Base-by-base conservation (phyloP, 2,888 invertebrate genomes). In the Tiliacea citrago region DNA sequence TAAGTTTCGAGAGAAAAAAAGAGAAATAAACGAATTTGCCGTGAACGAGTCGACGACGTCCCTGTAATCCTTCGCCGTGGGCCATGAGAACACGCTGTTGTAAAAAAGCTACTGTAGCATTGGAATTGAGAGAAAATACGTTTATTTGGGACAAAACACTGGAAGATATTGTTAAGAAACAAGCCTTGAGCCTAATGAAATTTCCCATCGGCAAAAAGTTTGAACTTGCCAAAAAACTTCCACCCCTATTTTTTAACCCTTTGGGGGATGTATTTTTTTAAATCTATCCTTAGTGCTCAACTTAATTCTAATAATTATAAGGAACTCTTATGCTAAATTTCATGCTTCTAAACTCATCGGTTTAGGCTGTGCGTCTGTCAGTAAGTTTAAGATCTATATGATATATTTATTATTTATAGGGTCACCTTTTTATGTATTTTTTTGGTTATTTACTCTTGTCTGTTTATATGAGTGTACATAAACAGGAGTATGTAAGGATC, bases 1-100 rank as follows among this genome's bases (percentile, higher is more conserved):
- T 93, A 92, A 90, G 91, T 91, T 90, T 85, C 73, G 75, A 89
- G 84, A 85, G 82, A 91, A 90, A 93, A 92, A 92, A 88, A 83
- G 83, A 89, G 91, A 90, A 92, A 91, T 92, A 91, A 93, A 92
- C 88, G 92, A 92, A 91, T 93, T 92, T 88, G 81, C 88, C 82
- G 89, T 85, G 86, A 90, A 90, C 82, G 88, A 87, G 88, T 83
- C 85, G 88, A 86, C 88, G 86, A 87, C 86, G 87, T 84, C 83
- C 73, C 76, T 87, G 84, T 93, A 93, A 93, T 92, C 92, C 88
- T 79, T 66, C 35, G 72, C 60, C 67, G 86, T 73, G 75, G 85
- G 89, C 90, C 84, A 72, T 21, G 29, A 82, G 66, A 79, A 62
- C 77, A 61, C 24, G 5, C 63, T 60, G 21, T 49, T 29, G 4